Percentiles rank a stretch among this genome's conserved stretches.
Evolutionary conservation across 2,113 vertebrate species (phyloP).

Genomic region (Steatornis caripensis): DNA sequence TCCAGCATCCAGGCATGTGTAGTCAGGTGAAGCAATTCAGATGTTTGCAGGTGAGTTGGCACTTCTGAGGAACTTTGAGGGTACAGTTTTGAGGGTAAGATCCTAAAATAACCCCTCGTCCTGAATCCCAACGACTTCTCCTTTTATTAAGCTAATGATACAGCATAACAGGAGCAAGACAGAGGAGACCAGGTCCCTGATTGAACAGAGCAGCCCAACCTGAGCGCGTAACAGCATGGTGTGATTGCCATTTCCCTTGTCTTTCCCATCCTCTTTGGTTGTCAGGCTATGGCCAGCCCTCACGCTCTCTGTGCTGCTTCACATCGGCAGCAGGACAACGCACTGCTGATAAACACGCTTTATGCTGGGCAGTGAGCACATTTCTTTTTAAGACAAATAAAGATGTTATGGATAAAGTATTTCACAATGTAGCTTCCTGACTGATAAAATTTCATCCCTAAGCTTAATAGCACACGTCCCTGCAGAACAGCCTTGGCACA

Average conservation of each 20-base stretch:
- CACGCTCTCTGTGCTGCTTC: neutral
- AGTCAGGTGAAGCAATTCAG: neutral
- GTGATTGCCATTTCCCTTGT: neutral
- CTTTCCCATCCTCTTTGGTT: neutral
- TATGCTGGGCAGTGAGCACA: neutral
- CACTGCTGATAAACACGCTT: neutral
- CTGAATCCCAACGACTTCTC: neutral
- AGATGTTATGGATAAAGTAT: neutral
- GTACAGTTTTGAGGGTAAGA: neutral
- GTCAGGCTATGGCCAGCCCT: neutral
- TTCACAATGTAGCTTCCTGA: neutral
- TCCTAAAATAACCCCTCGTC: neutral
- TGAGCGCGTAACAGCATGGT: accelerated
- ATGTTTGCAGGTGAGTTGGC: neutral
- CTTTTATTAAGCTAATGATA: neutral
- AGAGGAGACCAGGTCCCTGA: neutral
- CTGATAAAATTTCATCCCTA: neutral
- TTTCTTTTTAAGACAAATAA: neutral
- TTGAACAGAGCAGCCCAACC: neutral
- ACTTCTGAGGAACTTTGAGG: neutral
- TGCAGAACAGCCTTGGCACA: neutral
- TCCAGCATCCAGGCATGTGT: accelerated
- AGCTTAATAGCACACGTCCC: neutral
- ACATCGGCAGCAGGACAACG: neutral
- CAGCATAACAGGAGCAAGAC: neutral